Evolutionary conservation across 2,888 invertebrate genomes (phyloP).

Genomic region (Ophion costatus): DNA sequence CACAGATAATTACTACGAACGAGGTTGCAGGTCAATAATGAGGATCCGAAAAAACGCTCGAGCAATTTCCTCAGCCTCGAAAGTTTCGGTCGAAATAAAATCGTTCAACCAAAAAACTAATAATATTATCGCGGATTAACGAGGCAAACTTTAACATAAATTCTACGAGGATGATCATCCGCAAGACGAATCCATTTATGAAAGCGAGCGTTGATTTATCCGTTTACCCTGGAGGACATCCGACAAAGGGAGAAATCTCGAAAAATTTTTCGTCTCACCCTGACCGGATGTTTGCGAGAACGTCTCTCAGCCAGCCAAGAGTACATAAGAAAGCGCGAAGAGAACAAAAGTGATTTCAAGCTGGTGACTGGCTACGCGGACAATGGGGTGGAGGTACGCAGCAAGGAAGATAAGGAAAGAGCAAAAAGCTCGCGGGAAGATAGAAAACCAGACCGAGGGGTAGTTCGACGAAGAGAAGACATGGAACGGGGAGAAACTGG

Average conservation of each 20-base stretch:
- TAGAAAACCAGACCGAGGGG: constrained; percentile 19
- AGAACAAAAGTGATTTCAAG: constrained; percentile 58
- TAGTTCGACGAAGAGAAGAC: constrained; percentile 1
- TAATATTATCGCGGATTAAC: no score
- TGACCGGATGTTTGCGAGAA: constrained; percentile 34
- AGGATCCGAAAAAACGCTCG: no score
- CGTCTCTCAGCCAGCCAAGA: constrained; percentile 35
- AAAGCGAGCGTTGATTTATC: background rate
- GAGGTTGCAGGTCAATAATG: no score
- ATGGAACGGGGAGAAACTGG: constrained; percentile 32
- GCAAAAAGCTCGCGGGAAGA: constrained; percentile 20
- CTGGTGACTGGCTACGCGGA: constrained; percentile 18
- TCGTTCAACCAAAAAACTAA: no score
- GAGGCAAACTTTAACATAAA: no score
- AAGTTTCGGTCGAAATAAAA: no score
- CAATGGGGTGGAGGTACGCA: background rate
- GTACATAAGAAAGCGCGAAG: constrained; percentile 46
- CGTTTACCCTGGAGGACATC: background rate
- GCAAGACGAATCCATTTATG: no score
- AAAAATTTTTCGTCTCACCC: constrained; percentile 3
- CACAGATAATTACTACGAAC: no score
- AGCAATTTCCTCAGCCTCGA: no score
- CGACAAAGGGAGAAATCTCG: background rate
- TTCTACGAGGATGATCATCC: no score
- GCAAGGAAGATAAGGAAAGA: constrained; percentile 11